A percentile compares a stretch with the other conserved stretches of the same genome.
Evolutionary conservation across 1,140 invertebrate genomes (phyloP).

Genomic region (Saccostrea glomerata): DNA sequence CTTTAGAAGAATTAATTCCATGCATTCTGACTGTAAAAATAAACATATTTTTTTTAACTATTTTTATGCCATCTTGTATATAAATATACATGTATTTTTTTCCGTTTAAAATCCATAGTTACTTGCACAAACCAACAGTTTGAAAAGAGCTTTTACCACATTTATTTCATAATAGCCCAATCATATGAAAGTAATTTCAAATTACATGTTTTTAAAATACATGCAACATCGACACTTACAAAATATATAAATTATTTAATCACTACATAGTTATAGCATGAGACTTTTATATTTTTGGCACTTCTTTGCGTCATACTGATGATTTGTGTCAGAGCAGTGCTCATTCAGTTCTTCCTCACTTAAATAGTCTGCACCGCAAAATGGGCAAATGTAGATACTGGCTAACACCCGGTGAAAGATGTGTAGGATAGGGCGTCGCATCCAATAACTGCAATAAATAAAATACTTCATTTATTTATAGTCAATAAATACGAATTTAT

Average conservation of each 20-base stretch:
- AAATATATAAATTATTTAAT: neutral
- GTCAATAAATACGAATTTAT: too few relatives aligned
- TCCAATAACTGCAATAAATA: neutral
- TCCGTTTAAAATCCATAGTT: neutral
- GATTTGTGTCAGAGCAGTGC: neutral
- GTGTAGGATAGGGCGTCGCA: neutral
- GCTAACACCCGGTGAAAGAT: neutral
- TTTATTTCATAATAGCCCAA: slow-evolving; percentile 19
- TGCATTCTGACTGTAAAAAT: neutral
- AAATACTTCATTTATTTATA: too few relatives aligned
- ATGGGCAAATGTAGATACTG: neutral
- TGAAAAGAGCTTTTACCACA: neutral
- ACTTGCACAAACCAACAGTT: neutral
- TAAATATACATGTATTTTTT: too few relatives aligned
- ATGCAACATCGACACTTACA: neutral
- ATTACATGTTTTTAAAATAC: too few relatives aligned
- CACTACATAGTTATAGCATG: neutral
- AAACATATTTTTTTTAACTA: neutral
- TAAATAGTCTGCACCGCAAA: neutral
- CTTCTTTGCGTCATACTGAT: neutral
- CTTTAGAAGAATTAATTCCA: too few relatives aligned
- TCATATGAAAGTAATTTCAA: neutral
- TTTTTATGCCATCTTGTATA: neutral
- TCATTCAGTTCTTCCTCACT: neutral
- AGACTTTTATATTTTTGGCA: neutral